Base-by-base conservation (phyloP, 2,113 vertebrate species). In the Ascaphus truei region DNA sequence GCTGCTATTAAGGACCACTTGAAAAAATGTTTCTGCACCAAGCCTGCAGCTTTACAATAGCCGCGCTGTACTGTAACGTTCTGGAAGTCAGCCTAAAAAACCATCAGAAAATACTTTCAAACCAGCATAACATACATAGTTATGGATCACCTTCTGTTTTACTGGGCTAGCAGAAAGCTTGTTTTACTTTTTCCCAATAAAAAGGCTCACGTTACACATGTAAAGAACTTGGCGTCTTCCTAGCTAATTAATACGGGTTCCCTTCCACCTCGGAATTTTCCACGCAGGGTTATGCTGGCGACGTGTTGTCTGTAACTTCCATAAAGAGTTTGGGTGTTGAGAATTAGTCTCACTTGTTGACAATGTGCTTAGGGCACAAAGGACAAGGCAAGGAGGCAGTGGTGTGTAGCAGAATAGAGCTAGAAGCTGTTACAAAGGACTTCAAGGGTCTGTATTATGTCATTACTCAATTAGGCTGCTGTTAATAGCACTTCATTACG, bases 201-300 rank as follows among this genome's bases (percentile, higher is more conserved):
- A 84, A 83, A 63, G 72, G 66, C 81, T 88, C 82, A 73, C 60
- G 0, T 86, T 88, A 83, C 86, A 80, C 81, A 73, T 11, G 81
- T 9, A 22, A 75, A 73, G 75, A 80, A 78, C 74, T 80, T 77
- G 80, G 82, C 77, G 76, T 79, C 78, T 84, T 76, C 66, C 4
- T 10, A 73, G 81, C 78, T 88, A 82, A 84, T 88, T 84, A 85
- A 77, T 50, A 74, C 25, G 81, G 82, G 81, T 84, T 84, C 79
- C 84, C 83, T 78, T 84, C 80, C 85, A 86, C 83, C 88, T 80
- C 87, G 63, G 53, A 81, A 88, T 90, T 91, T 88, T 91, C 86
- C 90, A 90, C 84, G 85, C 89, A 84, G 88, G 86, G 87, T 87
- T 90, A 85, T 64, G 73, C 78, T 86, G 88, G 89, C 88, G 89